Evolutionary conservation across 1,140 invertebrate genomes (phyloP).

Genomic region (Acromyrmex heyeri): DNA sequence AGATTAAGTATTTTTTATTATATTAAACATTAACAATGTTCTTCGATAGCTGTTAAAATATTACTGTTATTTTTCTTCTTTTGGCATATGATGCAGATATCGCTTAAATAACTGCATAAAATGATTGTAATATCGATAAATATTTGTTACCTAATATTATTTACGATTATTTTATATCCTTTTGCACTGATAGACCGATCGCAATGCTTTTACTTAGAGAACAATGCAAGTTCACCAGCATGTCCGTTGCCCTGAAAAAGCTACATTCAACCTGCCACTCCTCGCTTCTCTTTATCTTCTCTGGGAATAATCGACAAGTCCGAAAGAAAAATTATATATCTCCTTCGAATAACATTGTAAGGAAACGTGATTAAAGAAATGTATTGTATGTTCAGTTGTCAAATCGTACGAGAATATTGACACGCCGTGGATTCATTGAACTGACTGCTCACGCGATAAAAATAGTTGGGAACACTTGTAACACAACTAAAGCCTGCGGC

Average conservation of each 20-base stretch:
- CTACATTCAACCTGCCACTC: slow-evolving; percentile 55
- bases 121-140: slow-evolving; percentile 41
- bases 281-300: slow-evolving; percentile 57
- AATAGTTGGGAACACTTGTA: neutral
- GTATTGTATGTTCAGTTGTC: slow-evolving; percentile 12
- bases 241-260: slow-evolving; percentile 21
- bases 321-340: neutral
- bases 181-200: slow-evolving; percentile 60
- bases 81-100: slow-evolving; percentile 16
- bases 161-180: slow-evolving; percentile 59
- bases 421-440: neutral
- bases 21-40: neutral
- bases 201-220: slow-evolving; percentile 63
- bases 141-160: slow-evolving; percentile 57
- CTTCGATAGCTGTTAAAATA: neutral
- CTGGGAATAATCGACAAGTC: slow-evolving; percentile 54
- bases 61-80: slow-evolving; percentile 10
- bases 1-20: neutral
- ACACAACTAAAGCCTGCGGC: neutral
- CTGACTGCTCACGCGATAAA: neutral
- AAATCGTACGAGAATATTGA: slow-evolving; percentile 31
- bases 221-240: slow-evolving; percentile 59
- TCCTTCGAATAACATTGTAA: neutral
- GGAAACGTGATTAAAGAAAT: neutral
- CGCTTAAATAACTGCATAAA: slow-evolving; percentile 3